Base-by-base conservation (phyloP, 1,140 invertebrate genomes). In the Neelides sp. region DNA sequence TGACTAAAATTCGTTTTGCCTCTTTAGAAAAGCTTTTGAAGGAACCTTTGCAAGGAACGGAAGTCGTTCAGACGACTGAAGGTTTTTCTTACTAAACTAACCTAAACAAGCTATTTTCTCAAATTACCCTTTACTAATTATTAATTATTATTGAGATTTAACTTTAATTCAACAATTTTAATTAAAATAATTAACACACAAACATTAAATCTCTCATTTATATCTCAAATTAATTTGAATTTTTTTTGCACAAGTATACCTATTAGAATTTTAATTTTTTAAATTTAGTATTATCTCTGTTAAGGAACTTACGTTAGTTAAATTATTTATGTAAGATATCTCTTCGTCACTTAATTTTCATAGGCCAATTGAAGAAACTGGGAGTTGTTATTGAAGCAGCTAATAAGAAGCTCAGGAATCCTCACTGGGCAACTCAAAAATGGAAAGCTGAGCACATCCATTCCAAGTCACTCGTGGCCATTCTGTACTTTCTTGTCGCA, bases 381-480 rank as follows among this genome's bases (percentile, higher is more conserved):
- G 74, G 80, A 48, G 79, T 92, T 41, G 90, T 98, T 32, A 69
- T 98, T 19, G 80, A 80, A 52, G 78, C 82, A 24, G 81, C 87
- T 1, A 93, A 93, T 69, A 78, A 78, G 61, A 82, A 83, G 0
- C 27, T 61, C 13, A 55, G 59, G 10, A 37, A 50, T 41, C 72
- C 68, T 61, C 53, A 60, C 4, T 66, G 63, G 61, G 7, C 7
- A 32, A 32, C 28, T 8, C 73, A 79, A 35, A 85, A 94, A 67
- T 98, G 95, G 94, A 94, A 82, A 64, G 91, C 96, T 1, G 93
- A 98, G 66, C 84, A 82, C 55, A 78, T 97, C 27, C 92, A 97
- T 71, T 86, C 87, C 0, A 96, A 97, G 70, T 96, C 95, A 68
- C 75, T 98, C 48, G 88, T 98, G 2, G 78, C 93, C 0, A 98